Percentiles rank a stretch among this genome's conserved stretches.
phyloP scores from a whole-genome alignment of 1,140 invertebrate genomes.

The Trachymyrmex septentrionalis region DNA sequence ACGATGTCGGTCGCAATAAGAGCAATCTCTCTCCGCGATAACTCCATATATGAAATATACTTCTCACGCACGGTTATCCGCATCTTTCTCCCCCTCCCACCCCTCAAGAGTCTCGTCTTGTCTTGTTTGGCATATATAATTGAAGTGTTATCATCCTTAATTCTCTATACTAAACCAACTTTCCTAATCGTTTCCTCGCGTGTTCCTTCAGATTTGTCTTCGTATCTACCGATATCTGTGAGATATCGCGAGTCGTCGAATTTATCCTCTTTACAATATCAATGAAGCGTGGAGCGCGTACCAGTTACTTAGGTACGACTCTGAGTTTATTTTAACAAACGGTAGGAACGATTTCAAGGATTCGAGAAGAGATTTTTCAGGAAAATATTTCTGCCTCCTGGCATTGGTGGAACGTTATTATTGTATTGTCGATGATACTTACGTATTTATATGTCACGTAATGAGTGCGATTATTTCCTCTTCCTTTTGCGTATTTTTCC shows the following conservation, averaged over 20 bases:
- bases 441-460: neutral
- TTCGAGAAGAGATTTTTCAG: neutral
- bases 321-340: too few species aligned
- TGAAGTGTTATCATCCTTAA: neutral
- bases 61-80: neutral
- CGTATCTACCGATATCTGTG: neutral
- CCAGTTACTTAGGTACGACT: too few species aligned
- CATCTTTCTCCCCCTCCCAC: neutral
- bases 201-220: neutral
- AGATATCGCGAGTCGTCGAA: neutral
- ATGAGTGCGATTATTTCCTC: neutral
- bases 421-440: neutral
- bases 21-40: constrained; percentile 30
- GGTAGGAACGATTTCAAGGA: too few species aligned
- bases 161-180: neutral
- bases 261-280: neutral
- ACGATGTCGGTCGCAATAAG: constrained; percentile 41
- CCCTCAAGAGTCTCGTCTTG: too few species aligned
- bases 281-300: too few species aligned
- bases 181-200: neutral
- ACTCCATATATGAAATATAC: constrained; percentile 12
- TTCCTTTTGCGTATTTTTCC: neutral
- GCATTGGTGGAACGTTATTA: too few species aligned
- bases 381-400: neutral
- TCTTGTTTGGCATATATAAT: neutral